Evolutionary conservation across 2,113 vertebrate species (phyloP).

Genomic region (Mustela lutreola): DNA sequence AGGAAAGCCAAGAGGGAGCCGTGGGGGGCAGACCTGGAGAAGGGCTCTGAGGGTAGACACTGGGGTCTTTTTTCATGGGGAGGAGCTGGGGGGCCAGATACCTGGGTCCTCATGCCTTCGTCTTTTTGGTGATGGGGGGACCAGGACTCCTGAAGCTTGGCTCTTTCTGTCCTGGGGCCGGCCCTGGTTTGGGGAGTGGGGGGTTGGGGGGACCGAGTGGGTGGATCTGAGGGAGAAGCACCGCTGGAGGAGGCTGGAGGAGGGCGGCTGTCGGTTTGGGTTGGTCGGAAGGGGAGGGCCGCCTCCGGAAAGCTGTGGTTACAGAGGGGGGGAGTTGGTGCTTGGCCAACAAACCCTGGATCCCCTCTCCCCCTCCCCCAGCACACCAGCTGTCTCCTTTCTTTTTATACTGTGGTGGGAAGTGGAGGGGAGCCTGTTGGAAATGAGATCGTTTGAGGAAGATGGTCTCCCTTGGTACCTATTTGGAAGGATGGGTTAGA

Average conservation of each 20-base stretch:
- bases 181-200: not conserved
- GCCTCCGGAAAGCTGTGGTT: slow-evolving; percentile 82
- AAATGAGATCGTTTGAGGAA: slow-evolving; percentile 66
- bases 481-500: slow-evolving; percentile 6
- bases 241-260: not conserved
- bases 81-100: not conserved
- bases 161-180: not conserved
- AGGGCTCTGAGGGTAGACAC: not conserved
- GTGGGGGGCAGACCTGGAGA: slow-evolving; percentile 3
- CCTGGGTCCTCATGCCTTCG: not conserved
- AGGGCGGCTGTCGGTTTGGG: slow-evolving; percentile 73
- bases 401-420: slow-evolving; percentile 80
- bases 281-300: slow-evolving; percentile 79
- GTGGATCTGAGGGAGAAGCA: slow-evolving; percentile 17
- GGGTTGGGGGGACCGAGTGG: not conserved
- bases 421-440: slow-evolving; percentile 60
- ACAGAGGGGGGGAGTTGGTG: slow-evolving; percentile 76
- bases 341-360: slow-evolving; percentile 75
- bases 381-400: slow-evolving; percentile 81
- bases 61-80: not conserved
- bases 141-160: not conserved
- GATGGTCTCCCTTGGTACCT: slow-evolving; percentile 39
- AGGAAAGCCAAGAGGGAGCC: slow-evolving; percentile 70
- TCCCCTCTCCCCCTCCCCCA: slow-evolving; percentile 68
- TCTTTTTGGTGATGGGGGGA: not conserved